phyloP scores from a whole-genome alignment of 2,113 vertebrate genomes.

The Pogonocichla stellata region DNA sequence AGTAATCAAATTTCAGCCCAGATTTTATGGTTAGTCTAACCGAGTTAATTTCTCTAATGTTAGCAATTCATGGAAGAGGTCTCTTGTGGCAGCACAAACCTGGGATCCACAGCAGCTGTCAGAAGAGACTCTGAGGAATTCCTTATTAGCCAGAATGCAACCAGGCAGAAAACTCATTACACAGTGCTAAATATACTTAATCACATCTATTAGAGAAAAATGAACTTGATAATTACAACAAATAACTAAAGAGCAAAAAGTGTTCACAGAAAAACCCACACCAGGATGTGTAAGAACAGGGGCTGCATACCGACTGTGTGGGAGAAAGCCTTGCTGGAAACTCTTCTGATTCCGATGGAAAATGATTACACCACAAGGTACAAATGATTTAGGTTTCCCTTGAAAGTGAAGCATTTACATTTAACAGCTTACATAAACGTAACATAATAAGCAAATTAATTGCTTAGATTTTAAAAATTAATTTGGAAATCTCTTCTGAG shows the following conservation, averaged over 20 bases:
- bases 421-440: conserved; percentile 54
- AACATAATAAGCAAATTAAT: conserved; percentile 27
- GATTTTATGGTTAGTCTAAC: conserved; percentile 83
- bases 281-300: conserved; percentile 22
- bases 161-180: conserved; percentile 99
- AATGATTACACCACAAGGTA: neutral
- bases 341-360: neutral
- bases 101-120: conserved; percentile 82
- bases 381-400: conserved; percentile 23
- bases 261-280: conserved; percentile 58
- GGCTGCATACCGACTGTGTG: neutral
- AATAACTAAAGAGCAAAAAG: conserved; percentile 89
- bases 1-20: conserved; percentile 82
- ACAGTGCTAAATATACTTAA: conserved; percentile 98
- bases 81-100: conserved; percentile 70
- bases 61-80: conserved; percentile 74
- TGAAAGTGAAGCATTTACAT: conserved; percentile 52
- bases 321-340: neutral
- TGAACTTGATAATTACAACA: conserved; percentile 91
- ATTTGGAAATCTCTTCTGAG: conserved; percentile 49
- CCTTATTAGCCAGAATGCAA: conserved; percentile 95
- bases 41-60: conserved; percentile 82
- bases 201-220: conserved; percentile 95
- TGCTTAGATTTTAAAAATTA: conserved; percentile 50
- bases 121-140: conserved; percentile 79